A percentile compares a stretch with the other conserved stretches of the same genome.
phyloP scores from a whole-genome alignment of 2,888 invertebrate species.

The Axea sp. region DNA sequence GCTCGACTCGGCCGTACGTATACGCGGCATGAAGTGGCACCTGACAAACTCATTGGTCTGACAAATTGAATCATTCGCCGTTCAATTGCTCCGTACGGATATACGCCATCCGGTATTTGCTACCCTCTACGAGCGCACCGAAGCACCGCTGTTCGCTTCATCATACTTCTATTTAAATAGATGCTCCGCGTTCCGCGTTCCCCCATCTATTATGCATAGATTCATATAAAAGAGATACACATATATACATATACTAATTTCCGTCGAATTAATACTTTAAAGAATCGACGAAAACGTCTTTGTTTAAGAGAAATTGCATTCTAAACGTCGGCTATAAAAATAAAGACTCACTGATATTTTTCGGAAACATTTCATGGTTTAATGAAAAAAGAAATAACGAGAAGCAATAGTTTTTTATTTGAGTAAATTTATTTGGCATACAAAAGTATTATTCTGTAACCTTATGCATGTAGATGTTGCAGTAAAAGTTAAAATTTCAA shows the following conservation, averaged over 20 bases:
- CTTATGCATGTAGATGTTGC: too few relatives aligned
- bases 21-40: slow-evolving; percentile 76
- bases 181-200: slow-evolving; percentile 41
- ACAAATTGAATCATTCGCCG: slow-evolving; percentile 79
- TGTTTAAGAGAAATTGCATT: not conserved
- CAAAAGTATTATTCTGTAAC: too few relatives aligned
- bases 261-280: slow-evolving; percentile 14
- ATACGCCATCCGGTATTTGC: slow-evolving; percentile 65
- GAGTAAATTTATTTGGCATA: too few relatives aligned
- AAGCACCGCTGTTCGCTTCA: slow-evolving; percentile 47
- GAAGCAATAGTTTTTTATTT: too few relatives aligned
- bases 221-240: slow-evolving; percentile 46
- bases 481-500: too few relatives aligned
- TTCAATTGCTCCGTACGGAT: slow-evolving; percentile 77
- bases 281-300: slow-evolving; percentile 5
- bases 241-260: slow-evolving; percentile 16
- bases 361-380: too few relatives aligned
- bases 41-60: slow-evolving; percentile 79
- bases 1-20: slow-evolving; percentile 68
- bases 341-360: too few relatives aligned
- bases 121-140: slow-evolving; percentile 53
- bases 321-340: too few relatives aligned
- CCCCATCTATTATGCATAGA: slow-evolving; percentile 52
- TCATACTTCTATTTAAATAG: slow-evolving; percentile 55
- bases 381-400: too few relatives aligned